phyloP scores from a whole-genome alignment of 2,888 invertebrate species.

The Drosophila anomalipes region DNA sequence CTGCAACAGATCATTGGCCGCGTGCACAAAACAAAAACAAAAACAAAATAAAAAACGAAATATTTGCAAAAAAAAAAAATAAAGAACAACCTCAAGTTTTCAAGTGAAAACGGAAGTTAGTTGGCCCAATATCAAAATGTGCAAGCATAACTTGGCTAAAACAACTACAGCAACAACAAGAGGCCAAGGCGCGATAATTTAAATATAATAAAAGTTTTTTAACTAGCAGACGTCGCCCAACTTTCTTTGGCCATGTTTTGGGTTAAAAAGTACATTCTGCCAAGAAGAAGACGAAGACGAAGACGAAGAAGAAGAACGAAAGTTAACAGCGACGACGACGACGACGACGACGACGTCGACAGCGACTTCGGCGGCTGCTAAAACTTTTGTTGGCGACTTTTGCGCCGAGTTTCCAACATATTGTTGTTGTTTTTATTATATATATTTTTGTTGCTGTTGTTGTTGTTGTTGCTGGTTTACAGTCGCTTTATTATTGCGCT shows the following conservation, averaged over 20 bases:
- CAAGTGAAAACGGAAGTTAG: constrained; percentile 56
- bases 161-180: background rate
- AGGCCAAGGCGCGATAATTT: constrained; percentile 56
- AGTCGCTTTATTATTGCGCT: constrained; percentile 61
- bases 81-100: constrained; percentile 15
- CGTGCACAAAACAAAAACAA: constrained; percentile 1
- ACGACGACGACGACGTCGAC: constrained; percentile 34
- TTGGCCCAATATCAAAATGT: constrained; percentile 14
- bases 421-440: constrained; percentile 34
- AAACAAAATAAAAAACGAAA: background rate
- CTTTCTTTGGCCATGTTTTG: constrained; percentile 65
- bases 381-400: constrained; percentile 76
- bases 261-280: constrained; percentile 62
- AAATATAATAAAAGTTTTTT: constrained; percentile 65
- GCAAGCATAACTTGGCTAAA: constrained; percentile 26
- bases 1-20: constrained; percentile 44
- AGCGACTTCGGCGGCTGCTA: constrained; percentile 56
- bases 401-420: constrained; percentile 64
- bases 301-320: constrained; percentile 35
- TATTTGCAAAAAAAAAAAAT: background rate
- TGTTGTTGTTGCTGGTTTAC: constrained; percentile 31
- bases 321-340: constrained; percentile 49
- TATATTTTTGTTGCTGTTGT: constrained; percentile 23
- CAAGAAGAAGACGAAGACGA: constrained; percentile 40
- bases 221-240: constrained; percentile 52